Conservation (phyloP, 2,113 vertebrate species). For the Pomatostomus ruficeps region DNA sequence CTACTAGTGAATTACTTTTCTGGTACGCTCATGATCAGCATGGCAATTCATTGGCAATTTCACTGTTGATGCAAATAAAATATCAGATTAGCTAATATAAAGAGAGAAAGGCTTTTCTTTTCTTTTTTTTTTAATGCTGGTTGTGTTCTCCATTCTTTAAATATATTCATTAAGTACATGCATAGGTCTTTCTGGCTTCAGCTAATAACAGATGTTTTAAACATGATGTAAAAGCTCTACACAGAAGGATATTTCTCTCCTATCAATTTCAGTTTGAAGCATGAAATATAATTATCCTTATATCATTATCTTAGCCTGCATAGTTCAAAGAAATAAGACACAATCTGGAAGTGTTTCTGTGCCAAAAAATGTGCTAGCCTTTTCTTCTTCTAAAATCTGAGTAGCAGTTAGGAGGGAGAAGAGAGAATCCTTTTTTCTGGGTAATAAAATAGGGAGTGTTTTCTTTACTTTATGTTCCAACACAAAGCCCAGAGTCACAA, state of each 20-base stretch:
- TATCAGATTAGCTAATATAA: neutral
- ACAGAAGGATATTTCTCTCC: constrained; percentile 66
- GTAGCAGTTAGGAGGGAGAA: neutral
- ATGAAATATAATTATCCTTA: constrained; percentile 74
- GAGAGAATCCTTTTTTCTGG: neutral
- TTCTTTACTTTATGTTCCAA: neutral
- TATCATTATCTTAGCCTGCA: constrained; percentile 74
- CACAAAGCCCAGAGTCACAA: neutral
- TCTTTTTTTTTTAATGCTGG: neutral
- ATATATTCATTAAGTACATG: constrained; percentile 37
- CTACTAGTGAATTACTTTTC: neutral
- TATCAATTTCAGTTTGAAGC: constrained; percentile 73
- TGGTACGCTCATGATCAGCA: neutral
- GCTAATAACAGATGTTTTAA: constrained; percentile 61
- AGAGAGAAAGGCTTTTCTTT: accelerated
- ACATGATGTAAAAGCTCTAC: constrained; percentile 43
- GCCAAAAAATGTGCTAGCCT: constrained; percentile 79
- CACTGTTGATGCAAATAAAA: neutral
- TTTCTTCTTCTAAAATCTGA: constrained; percentile 63
- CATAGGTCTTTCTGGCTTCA: constrained; percentile 55
- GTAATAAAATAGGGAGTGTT: neutral
- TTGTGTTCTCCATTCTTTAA: neutral
- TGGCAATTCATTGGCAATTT: neutral
- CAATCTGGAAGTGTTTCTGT: constrained; percentile 75
- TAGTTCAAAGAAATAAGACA: constrained; percentile 76